These are phyloP conservation scores for Argyrosomus regius DNA, from an alignment of 2,797 vertebrate genomes.

Conservation along the genomic window DNA sequence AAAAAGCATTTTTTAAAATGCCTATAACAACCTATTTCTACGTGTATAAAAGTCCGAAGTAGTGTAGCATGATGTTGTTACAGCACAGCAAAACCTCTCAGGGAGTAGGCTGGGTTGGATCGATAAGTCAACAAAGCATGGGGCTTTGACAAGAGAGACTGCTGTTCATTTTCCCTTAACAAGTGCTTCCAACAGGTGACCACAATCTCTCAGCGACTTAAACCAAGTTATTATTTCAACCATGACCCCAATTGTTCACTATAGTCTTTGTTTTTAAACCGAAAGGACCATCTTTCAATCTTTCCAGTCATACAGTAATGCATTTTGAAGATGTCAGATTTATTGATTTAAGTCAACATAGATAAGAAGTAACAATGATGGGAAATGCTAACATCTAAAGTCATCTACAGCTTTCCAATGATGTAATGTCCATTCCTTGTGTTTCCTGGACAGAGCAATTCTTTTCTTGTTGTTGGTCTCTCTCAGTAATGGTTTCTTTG, in stretches of 20 bases:
- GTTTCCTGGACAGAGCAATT: too few relatives aligned
- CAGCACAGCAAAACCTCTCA: neutral
- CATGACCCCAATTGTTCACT: neutral
- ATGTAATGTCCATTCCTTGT: too few relatives aligned
- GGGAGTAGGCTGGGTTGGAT: neutral
- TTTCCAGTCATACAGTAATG: too few relatives aligned
- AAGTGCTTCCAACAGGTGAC: neutral
- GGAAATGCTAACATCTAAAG: too few relatives aligned
- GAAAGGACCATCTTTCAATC: neutral
- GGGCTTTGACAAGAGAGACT: neutral
- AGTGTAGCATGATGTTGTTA: neutral
- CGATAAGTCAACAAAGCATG: slow-evolving; percentile 17
- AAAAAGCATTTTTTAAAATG: neutral
- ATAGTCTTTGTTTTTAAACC: neutral
- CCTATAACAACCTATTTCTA: neutral
- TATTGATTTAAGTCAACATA: too few relatives aligned
- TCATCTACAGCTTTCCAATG: too few relatives aligned
- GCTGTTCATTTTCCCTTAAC: neutral
- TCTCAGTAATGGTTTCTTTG: too few relatives aligned
- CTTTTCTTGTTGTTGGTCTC: too few relatives aligned
- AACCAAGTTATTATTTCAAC: neutral
- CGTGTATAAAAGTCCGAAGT: neutral
- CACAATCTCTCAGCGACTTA: neutral
- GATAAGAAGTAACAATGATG: too few relatives aligned
- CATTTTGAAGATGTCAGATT: too few relatives aligned